Conservation (phyloP, 2,888 invertebrate species). For the Lasioglossum calceatum region DNA sequence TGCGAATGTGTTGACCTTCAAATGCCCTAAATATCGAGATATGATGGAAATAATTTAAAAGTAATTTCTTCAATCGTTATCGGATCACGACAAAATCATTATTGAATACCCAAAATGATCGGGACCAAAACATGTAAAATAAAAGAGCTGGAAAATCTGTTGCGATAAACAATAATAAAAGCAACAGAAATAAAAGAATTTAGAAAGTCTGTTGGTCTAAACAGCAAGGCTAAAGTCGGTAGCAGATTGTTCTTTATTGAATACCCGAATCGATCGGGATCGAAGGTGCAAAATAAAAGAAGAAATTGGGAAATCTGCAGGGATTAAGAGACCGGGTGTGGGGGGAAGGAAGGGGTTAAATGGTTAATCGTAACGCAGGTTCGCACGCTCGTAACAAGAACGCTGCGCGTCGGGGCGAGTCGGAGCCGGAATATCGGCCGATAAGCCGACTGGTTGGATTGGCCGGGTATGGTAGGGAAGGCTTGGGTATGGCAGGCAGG, state of each 20-base stretch:
- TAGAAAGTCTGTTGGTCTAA: not conserved
- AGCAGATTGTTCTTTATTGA: not conserved
- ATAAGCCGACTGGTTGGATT: constrained; percentile 76
- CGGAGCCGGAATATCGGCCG: constrained; percentile 52
- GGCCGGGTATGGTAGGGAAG: constrained; percentile 36
- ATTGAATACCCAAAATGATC: too few relatives aligned
- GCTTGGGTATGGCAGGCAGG: constrained; percentile 1
- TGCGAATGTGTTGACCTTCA: too few relatives aligned
- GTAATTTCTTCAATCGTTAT: too few relatives aligned
- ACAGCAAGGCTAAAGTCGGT: not conserved
- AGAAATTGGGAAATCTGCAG: not conserved
- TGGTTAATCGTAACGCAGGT: constrained; percentile 38
- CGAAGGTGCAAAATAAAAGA: not conserved
- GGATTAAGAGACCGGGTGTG: not conserved
- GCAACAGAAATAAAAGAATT: not conserved
- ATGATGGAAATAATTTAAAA: too few relatives aligned
- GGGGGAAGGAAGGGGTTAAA: not conserved
- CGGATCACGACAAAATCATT: too few relatives aligned
- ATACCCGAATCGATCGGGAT: not conserved
- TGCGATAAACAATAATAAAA: too few relatives aligned
- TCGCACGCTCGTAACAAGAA: constrained; percentile 52
- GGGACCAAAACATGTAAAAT: too few relatives aligned
- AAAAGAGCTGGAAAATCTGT: too few relatives aligned
- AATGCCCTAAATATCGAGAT: too few relatives aligned
- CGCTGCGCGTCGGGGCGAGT: not conserved